Evolutionary conservation across 2,888 invertebrate genomes (phyloP), one percentile per base, ranked within the genome.

Genomic region (Epinotia bilunana): DNA sequence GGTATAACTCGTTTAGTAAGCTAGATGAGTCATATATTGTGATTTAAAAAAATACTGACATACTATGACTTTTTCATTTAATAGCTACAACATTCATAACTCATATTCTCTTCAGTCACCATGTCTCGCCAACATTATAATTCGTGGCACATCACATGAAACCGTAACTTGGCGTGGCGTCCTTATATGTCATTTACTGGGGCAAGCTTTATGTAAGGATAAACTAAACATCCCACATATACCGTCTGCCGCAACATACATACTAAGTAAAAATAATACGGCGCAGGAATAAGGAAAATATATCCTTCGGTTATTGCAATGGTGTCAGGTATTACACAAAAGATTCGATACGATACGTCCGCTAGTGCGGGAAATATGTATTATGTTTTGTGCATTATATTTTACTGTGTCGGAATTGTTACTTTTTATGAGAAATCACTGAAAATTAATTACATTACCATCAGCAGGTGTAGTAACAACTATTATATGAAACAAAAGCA

Each of bases 211-310:
- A 75, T 72, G 46, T 67, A 61, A 57, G 61, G 43, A 55, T 67
- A 72, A 65, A 55, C 53, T n/a, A 53, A 53, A 53, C 7, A 53
- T 18, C 20, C 23, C 49, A 16, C 57, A 46, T 68, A 20, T 64
- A 70, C 58, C 55, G 23, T 55, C 39, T 49, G 62, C 57, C 67
- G 33, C 57, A 72, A 72, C 58, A 67, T 55, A 70, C 61, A 28
- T 65, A 43, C 53, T 71, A 75, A 71, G 65, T 55, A 65, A 71
- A 74, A 67, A 67, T 72, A 75, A 75, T 57, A 61, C 61, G 33
- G n/a, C 18, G 33, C 57, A 46, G 61, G 49, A 75, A 72, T 67
- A 71, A 71, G 75, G 72, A 65, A 67, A 75, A 75, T 67, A 67
- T 67, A 39, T 58, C n/a, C 74, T 61, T 68, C 53, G 43, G 58